A percentile compares a stretch with the other conserved stretches of the same genome.
These are phyloP conservation scores for Gryllus bimaculatus DNA, from an alignment of 1,140 invertebrate genomes.

Conservation along the genomic window DNA sequence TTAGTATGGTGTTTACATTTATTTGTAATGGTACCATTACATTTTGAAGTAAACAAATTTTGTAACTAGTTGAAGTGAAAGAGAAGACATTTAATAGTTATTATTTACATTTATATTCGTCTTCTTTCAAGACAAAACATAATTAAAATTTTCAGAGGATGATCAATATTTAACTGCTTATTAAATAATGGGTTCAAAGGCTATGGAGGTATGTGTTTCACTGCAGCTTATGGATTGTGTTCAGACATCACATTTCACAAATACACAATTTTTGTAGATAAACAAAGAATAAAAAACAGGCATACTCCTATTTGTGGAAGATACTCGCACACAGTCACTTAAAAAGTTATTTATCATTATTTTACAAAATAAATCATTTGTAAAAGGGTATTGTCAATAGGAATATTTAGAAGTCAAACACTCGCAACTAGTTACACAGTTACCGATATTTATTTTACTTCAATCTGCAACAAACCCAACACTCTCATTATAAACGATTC, in stretches of 20 bases:
- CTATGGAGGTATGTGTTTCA: not conserved
- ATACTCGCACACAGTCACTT: not conserved
- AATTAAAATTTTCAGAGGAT: not conserved
- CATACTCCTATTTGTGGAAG: not conserved
- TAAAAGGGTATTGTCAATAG: not conserved
- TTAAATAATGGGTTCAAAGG: not conserved
- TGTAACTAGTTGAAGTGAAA: not conserved
- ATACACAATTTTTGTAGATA: not conserved
- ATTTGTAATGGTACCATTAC: conserved; percentile 2
- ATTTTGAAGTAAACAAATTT: conserved; percentile 6
- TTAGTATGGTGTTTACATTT: conserved; percentile 2
- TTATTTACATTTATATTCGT: not conserved
- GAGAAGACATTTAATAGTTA: not conserved
- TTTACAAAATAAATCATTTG: not conserved
- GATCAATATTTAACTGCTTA: not conserved
- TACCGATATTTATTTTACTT: not conserved
- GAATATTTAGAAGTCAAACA: not conserved
- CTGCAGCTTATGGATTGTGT: not conserved
- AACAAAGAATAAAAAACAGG: not conserved
- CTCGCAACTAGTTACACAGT: not conserved
- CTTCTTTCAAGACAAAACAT: not conserved
- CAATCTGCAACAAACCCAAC: not conserved
- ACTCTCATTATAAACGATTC: conserved; percentile 1
- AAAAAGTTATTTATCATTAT: not conserved
- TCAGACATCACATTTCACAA: not conserved